phyloP scores from a whole-genome alignment of 2,797 vertebrate genomes.

The Takifugu ocellatus region DNA sequence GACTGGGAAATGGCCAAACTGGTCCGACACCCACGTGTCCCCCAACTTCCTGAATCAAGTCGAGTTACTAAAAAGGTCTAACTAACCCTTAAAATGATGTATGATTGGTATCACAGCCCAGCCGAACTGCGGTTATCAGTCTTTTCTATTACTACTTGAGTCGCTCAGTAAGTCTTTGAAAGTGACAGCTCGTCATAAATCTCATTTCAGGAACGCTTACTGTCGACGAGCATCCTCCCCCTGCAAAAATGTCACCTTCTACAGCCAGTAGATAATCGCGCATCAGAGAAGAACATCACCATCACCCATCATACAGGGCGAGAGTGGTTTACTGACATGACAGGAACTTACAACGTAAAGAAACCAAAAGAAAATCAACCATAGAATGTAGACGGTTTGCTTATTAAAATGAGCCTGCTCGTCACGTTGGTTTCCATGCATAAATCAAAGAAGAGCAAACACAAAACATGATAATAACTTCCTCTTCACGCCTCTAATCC shows the following conservation, averaged over 20 bases:
- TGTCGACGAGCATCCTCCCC: constrained; percentile 53
- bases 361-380: constrained; percentile 38
- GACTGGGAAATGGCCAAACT: not conserved
- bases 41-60: constrained; percentile 7
- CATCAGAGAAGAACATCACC: constrained; percentile 41
- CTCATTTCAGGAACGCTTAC: constrained; percentile 58
- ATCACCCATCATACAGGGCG: constrained; percentile 49
- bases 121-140: constrained; percentile 15
- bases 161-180: constrained; percentile 42
- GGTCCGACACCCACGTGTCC: too few species aligned
- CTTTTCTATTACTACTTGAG: constrained; percentile 24
- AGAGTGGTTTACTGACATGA: constrained; percentile 45
- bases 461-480: constrained; percentile 53
- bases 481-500: constrained; percentile 43
- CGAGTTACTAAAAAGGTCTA: constrained; percentile 13
- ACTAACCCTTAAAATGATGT: constrained; percentile 1
- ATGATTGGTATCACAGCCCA: constrained; percentile 19
- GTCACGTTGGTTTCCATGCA: constrained; percentile 28
- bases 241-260: constrained; percentile 52
- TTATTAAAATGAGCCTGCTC: constrained; percentile 55
- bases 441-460: constrained; percentile 42
- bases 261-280: constrained; percentile 53
- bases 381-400: constrained; percentile 44
- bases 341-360: constrained; percentile 25
- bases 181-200: constrained; percentile 62